A percentile compares a stretch with the other conserved stretches of the same genome.
phyloP scores from a whole-genome alignment of 2,888 invertebrate species.

The Phytoseiulus persimilis region DNA sequence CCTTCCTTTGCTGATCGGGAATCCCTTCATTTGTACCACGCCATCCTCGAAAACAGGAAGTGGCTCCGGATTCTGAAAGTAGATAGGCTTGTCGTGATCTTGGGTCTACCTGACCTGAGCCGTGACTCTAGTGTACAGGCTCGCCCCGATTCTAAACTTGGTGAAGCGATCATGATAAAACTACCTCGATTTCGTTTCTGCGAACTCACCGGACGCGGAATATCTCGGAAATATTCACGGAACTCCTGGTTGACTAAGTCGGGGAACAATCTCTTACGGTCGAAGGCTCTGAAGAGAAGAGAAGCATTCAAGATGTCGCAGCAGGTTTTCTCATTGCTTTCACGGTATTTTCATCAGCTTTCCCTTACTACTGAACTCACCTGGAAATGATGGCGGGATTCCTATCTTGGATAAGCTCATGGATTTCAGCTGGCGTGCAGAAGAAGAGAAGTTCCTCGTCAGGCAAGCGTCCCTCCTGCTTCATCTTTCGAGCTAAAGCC shows the following conservation, averaged over 20 bases:
- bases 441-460: slow-evolving; percentile 60
- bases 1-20: slow-evolving; percentile 63
- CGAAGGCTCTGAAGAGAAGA: slow-evolving; percentile 59
- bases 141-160: too few species aligned
- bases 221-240: slow-evolving; percentile 57
- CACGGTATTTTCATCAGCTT: neutral
- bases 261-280: slow-evolving; percentile 58
- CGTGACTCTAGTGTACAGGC: too few species aligned
- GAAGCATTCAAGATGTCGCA: too few species aligned
- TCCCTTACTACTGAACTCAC: neutral
- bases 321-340: too few species aligned
- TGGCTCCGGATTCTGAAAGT: neutral
- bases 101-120: neutral
- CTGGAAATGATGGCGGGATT: slow-evolving; percentile 48
- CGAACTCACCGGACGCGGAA: slow-evolving; percentile 50
- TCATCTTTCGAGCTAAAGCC: slow-evolving; percentile 45
- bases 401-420: neutral
- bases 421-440: slow-evolving; percentile 61
- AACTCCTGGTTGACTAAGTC: slow-evolving; percentile 60
- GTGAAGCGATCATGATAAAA: too few species aligned
- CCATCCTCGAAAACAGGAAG: neutral
- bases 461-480: slow-evolving; percentile 59
- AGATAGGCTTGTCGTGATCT: neutral
- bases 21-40: slow-evolving; percentile 54
- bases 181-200: neutral